These are phyloP conservation scores for Selene dorsalis DNA, from an alignment of 2,797 vertebrate species.

Conservation along the genomic window DNA sequence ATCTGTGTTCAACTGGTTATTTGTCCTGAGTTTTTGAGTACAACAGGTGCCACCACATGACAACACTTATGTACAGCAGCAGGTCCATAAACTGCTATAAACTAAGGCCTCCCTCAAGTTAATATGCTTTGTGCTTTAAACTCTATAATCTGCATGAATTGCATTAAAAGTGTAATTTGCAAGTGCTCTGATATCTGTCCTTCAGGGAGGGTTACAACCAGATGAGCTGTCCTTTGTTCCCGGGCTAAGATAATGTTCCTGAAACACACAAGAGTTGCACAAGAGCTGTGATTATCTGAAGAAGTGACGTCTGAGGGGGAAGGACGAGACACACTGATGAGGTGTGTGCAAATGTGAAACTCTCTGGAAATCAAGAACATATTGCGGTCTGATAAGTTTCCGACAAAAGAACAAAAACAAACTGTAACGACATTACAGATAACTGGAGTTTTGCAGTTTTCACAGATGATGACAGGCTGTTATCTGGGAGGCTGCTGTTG, in stretches of 20 bases:
- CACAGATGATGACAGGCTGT: too few relatives aligned
- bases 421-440: too few relatives aligned
- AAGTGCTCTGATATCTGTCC: not conserved
- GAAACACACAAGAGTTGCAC: not conserved
- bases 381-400: too few relatives aligned
- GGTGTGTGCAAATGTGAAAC: not conserved
- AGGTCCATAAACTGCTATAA: not conserved
- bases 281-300: not conserved
- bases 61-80: not conserved
- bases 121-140: not conserved
- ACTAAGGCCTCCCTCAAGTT: not conserved
- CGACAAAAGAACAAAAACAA: too few relatives aligned
- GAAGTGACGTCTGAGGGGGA: not conserved
- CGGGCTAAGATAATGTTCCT: conserved; percentile 7
- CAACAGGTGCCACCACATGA: not conserved
- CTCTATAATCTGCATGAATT: not conserved
- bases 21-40: not conserved
- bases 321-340: not conserved
- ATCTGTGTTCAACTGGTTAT: not conserved
- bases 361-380: not conserved
- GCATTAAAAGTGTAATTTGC: not conserved
- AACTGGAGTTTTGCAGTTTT: too few relatives aligned
- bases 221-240: conserved; percentile 2
- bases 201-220: not conserved
- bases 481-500: too few relatives aligned